Percentiles rank a stretch among this genome's conserved stretches.
Conservation (phyloP, 2,888 invertebrate species). For the Ischnus inquisitorius region DNA sequence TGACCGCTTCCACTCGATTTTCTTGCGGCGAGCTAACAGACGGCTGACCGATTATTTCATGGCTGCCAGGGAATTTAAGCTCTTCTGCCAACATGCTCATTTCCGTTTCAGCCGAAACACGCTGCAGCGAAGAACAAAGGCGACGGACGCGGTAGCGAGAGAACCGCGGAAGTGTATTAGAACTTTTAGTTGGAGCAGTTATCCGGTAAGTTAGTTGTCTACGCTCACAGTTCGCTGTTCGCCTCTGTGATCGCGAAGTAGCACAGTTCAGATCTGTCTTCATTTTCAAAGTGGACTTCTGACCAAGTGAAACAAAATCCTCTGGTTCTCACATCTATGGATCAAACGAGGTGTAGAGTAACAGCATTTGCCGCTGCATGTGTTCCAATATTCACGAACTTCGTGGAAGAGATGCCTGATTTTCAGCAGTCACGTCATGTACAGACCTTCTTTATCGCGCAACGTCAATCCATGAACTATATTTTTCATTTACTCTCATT, state of each 20-base stretch:
- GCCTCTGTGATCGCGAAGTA: slow-evolving; percentile 27
- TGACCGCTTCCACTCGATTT: not conserved
- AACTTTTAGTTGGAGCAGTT: slow-evolving; percentile 64
- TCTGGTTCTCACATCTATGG: slow-evolving; percentile 65
- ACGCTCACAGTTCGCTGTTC: slow-evolving; percentile 56
- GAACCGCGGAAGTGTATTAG: slow-evolving; percentile 65
- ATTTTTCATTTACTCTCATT: slow-evolving; percentile 4
- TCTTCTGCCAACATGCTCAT: too few relatives aligned
- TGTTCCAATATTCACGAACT: slow-evolving; percentile 5
- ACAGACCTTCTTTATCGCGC: not conserved
- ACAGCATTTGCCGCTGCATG: not conserved
- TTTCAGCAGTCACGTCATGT: not conserved
- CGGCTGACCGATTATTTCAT: too few relatives aligned
- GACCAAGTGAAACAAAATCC: slow-evolving; percentile 50
- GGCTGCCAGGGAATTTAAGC: too few relatives aligned
- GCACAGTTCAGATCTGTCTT: not conserved
- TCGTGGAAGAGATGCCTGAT: slow-evolving; percentile 19
- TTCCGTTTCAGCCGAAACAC: too few relatives aligned
- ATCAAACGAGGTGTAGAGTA: slow-evolving; percentile 46
- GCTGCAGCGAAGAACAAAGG: too few relatives aligned
- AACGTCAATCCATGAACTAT: not conserved
- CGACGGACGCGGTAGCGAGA: too few relatives aligned
- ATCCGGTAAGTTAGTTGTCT: too few relatives aligned
- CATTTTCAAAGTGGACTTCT: slow-evolving; percentile 48
- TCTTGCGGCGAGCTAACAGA: too few relatives aligned